Percentiles rank a stretch among this genome's conserved stretches.
Conservation (phyloP, 92 coral and sea anemone genomes). For the Isaurus tuberculatus region DNA sequence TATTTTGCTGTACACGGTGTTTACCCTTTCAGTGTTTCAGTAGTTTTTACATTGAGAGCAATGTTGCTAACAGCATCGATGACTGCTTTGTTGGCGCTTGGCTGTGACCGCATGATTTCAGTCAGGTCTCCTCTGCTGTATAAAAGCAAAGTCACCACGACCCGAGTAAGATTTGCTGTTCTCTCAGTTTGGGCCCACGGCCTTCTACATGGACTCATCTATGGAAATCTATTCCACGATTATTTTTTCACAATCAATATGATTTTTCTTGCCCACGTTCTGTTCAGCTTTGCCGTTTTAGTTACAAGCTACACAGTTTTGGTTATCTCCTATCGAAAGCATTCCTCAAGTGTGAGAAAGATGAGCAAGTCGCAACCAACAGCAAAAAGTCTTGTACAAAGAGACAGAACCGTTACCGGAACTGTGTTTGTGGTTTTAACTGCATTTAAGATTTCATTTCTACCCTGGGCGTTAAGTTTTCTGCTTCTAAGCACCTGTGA, state of each 20-base stretch:
- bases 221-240: conserved; percentile 11
- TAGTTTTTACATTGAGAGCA: conserved; percentile 27
- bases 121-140: conserved; percentile 32
- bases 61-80: conserved; percentile 22
- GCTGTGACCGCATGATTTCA: conserved; percentile 42
- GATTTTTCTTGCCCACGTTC: conserved; percentile 37
- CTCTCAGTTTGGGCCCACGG: conserved; percentile 25
- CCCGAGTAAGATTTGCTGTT: neutral
- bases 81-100: conserved; percentile 41
- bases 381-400: neutral
- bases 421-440: conserved; percentile 22
- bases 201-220: conserved; percentile 30
- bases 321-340: neutral
- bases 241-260: conserved; percentile 30
- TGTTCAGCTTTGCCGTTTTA: conserved; percentile 12
- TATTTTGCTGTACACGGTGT: conserved; percentile 10
- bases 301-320: conserved; percentile 2
- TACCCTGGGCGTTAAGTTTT: conserved; percentile 35
- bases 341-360: neutral
- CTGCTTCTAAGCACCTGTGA: conserved; percentile 21
- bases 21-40: conserved; percentile 26
- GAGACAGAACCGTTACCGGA: conserved; percentile 6
- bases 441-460: conserved; percentile 28
- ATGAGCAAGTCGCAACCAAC: conserved; percentile 1
- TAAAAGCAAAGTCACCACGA: conserved; percentile 34